Percentiles rank a stretch among this genome's conserved stretches.
Evolutionary conservation across 1,140 invertebrate species (phyloP).

Genomic region (Batillaria attramentaria): DNA sequence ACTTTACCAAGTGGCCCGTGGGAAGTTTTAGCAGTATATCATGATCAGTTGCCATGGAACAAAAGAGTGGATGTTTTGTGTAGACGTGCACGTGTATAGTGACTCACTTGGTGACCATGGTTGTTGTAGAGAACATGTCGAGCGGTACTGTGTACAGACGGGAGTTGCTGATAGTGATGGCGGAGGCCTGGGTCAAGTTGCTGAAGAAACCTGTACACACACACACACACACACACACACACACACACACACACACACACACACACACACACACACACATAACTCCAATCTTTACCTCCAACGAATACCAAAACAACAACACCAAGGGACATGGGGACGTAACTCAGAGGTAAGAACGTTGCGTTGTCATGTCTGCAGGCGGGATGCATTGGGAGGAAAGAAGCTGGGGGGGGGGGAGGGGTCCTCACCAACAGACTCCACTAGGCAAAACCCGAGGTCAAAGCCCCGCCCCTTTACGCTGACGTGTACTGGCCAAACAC

Average conservation of each 20-base stretch:
- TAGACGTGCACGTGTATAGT: too few relatives aligned
- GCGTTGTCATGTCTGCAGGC: too few relatives aligned
- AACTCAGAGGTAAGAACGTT: neutral
- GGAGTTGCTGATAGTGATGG: constrained; percentile 1
- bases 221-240: neutral
- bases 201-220: neutral
- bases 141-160: neutral
- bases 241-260: constrained; percentile 14
- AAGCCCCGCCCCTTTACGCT: too few relatives aligned
- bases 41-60: too few relatives aligned
- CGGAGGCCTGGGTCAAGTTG: neutral
- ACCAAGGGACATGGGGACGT: neutral
- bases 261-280: constrained; percentile 4
- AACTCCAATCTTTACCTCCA: neutral
- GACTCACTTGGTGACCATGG: constrained; percentile 2
- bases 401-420: too few relatives aligned
- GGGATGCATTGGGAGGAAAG: too few relatives aligned
- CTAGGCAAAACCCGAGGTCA: too few relatives aligned
- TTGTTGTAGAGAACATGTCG: neutral
- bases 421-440: too few relatives aligned
- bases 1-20: too few relatives aligned
- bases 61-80: too few relatives aligned
- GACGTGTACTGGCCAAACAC: too few relatives aligned
- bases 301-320: neutral
- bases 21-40: too few relatives aligned